These are phyloP conservation scores for Lasius fuliginosus DNA, from an alignment of 2,888 invertebrate genomes.

Conservation along the genomic window DNA sequence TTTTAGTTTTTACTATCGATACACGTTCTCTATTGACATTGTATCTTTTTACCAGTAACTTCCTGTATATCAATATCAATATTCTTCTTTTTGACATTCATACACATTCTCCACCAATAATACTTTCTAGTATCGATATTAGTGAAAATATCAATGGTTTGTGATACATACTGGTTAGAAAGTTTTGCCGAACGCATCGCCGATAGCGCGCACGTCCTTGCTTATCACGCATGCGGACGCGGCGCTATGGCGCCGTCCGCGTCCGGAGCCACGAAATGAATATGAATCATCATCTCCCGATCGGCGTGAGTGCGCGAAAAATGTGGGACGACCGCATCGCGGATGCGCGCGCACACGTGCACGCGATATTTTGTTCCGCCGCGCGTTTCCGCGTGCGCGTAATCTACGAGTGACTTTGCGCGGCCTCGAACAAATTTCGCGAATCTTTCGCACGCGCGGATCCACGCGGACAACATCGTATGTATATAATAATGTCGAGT, in stretches of 20 bases:
- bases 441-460: not conserved
- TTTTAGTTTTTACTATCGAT: not conserved
- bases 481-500: not conserved
- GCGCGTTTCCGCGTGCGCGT: constrained; percentile 48
- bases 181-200: not conserved
- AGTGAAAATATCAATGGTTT: not conserved
- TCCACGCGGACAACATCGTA: not conserved
- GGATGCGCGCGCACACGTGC: constrained; percentile 37
- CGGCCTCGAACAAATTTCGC: not conserved
- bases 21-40: not conserved
- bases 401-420: constrained; percentile 28
- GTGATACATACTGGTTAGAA: not conserved
- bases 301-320: constrained; percentile 50
- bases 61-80: not conserved
- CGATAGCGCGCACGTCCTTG: constrained; percentile 27
- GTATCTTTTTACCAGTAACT: not conserved
- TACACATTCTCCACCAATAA: not conserved
- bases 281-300: constrained; percentile 52
- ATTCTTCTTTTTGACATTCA: not conserved
- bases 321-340: constrained; percentile 17
- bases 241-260: constrained; percentile 43
- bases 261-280: constrained; percentile 43
- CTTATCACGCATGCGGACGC: constrained; percentile 10
- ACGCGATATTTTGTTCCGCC: not conserved
- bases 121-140: not conserved